phyloP scores from a whole-genome alignment of 2,113 vertebrate genomes.

The Lagenorhynchus albirostris region DNA sequence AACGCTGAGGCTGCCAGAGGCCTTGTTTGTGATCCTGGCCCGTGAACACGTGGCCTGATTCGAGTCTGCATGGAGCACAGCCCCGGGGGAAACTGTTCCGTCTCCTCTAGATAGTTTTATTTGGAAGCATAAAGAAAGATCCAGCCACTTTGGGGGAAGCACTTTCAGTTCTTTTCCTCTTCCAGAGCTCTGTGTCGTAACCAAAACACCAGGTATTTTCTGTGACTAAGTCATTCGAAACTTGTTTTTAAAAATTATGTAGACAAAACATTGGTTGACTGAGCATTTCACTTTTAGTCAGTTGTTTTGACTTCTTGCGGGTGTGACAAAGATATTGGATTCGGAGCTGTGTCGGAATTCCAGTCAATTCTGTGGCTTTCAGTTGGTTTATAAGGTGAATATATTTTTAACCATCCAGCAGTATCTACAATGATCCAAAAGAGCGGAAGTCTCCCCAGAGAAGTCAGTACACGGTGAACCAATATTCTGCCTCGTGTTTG shows the following conservation, averaged over 20 bases:
- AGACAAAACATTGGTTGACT: neutral
- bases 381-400: neutral
- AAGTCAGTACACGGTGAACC: neutral
- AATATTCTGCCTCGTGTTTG: neutral
- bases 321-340: neutral
- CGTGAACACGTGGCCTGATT: accelerated
- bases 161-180: neutral
- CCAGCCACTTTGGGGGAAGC: neutral
- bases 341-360: neutral
- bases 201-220: neutral
- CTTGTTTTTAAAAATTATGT: neutral
- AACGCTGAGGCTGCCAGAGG: accelerated
- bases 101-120: neutral
- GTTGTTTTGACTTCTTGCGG: neutral
- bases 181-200: neutral
- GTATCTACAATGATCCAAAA: neutral
- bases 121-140: neutral
- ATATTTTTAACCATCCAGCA: neutral
- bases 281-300: neutral
- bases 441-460: neutral
- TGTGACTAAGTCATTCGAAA: neutral
- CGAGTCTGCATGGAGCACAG: accelerated
- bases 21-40: accelerated
- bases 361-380: neutral
- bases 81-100: accelerated